Conservation (phyloP, 2,797 vertebrate species). For the Hephaestus fuliginosus region DNA sequence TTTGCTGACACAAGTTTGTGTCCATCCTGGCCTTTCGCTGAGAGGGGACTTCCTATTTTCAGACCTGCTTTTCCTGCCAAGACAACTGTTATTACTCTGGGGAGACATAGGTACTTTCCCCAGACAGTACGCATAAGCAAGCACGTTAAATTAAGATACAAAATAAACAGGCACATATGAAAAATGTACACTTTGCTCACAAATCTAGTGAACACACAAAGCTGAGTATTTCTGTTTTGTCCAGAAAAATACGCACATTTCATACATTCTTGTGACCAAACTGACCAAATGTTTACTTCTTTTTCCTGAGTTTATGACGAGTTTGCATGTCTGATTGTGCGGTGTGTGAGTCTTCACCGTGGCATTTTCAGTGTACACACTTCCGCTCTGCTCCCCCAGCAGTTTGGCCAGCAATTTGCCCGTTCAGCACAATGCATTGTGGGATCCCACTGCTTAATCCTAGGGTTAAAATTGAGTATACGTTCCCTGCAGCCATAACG, state of each 20-base stretch:
- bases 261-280: not conserved
- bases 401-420: slow-evolving; percentile 48
- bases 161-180: not conserved
- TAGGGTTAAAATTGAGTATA: slow-evolving; percentile 58
- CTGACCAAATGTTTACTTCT: not conserved
- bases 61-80: slow-evolving; percentile 58
- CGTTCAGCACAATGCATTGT: slow-evolving; percentile 72
- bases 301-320: not conserved
- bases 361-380: slow-evolving; percentile 48
- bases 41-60: slow-evolving; percentile 69
- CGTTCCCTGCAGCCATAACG: slow-evolving; percentile 51
- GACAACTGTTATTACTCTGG: slow-evolving; percentile 53
- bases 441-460: slow-evolving; percentile 66
- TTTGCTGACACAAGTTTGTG: slow-evolving; percentile 52
- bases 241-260: not conserved
- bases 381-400: slow-evolving; percentile 25
- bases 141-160: slow-evolving; percentile 18
- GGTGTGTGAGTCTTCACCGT: slow-evolving; percentile 24
- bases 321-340: slow-evolving; percentile 8
- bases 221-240: not conserved
- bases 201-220: not conserved
- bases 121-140: slow-evolving; percentile 28
- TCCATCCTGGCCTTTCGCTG: slow-evolving; percentile 57
- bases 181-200: not conserved
- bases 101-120: slow-evolving; percentile 54